Evolutionary conservation across 2,888 invertebrate genomes (phyloP), one percentile per base, ranked within the genome.

Genomic region (Druceiella hillmani): DNA sequence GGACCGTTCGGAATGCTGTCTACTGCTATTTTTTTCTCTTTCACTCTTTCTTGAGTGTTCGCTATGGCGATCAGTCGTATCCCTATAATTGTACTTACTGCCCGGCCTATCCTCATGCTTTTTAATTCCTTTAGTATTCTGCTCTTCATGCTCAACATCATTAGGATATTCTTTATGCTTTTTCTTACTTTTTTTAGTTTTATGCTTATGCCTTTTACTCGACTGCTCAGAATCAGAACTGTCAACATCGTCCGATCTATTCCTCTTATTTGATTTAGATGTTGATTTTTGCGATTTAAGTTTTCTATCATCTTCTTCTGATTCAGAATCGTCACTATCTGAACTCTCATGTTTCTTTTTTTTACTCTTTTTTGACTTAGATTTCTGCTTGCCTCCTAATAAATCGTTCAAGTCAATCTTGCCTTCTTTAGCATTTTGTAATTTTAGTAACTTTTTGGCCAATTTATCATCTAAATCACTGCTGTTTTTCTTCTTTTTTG

Each of bases 361-460:
- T 22, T 50, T 54, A 30, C 49, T 49, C 37, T 43, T 45, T 36
- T 47, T 55, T 36, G 40, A 57, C 36, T 53, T 56, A 47, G 54
- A 61, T 37, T 58, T 61, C 43, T 50, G 49, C 16, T 52, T 47
- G 43, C 54, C n/a, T n/a, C n/a, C n/a, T n/a, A n/a, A n/a, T n/a
- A n/a, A n/a, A n/a, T n/a, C n/a, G n/a, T n/a, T n/a, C n/a, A n/a
- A n/a, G n/a, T n/a, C n/a, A n/a, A n/a, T n/a, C n/a, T n/a, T n/a
- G n/a, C n/a, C n/a, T n/a, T n/a, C n/a, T n/a, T n/a, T n/a, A n/a
- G 61, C 74, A 44, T 72, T 72, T 55, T 78, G 76, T 0, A 87
- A 61, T 44, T 81, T 78, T 55, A 76, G 82, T 41, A 82, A 78
- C 55, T 83, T 86, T 45, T 77, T 78, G 48, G 83, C 79, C 36